phyloP scores from a whole-genome alignment of 37 sponge, comb jelly and placozoan species.

The Geodia barretti region DNA sequence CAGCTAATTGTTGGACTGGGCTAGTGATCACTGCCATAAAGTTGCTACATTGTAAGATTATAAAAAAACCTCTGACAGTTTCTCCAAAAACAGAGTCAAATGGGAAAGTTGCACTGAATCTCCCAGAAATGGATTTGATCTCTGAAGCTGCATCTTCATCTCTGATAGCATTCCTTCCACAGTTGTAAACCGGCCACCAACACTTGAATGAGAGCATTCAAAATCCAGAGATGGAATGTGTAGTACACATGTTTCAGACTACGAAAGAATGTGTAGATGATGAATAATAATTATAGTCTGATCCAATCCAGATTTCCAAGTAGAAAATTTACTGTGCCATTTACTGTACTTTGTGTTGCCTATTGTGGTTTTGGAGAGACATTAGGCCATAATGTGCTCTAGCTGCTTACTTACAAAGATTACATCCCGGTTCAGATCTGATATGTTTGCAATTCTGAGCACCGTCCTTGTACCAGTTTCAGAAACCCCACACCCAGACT shows the following conservation, averaged over 20 bases:
- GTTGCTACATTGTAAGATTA: too few species aligned
- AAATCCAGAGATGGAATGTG: slow-evolving; percentile 84
- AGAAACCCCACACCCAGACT: slow-evolving; percentile 82
- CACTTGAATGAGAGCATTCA: slow-evolving; percentile 65
- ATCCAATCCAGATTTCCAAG: neutral
- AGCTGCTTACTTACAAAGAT: slow-evolving; percentile 63
- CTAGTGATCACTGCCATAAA: too few species aligned
- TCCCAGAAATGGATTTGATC: slow-evolving; percentile 72
- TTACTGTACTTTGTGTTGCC: neutral
- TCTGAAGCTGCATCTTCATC: slow-evolving; percentile 67
- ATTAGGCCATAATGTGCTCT: neutral
- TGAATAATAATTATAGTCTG: neutral
- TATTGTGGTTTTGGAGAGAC: too few species aligned
- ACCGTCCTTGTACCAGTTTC: slow-evolving; percentile 73
- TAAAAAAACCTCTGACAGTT: slow-evolving; percentile 43
- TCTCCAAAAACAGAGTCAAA: slow-evolving; percentile 18
- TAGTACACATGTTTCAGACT: slow-evolving; percentile 84
- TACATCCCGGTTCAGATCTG: slow-evolving; percentile 87
- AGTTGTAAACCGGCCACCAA: slow-evolving; percentile 93
- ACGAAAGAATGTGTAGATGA: neutral
- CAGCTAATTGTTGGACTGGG: too few species aligned
- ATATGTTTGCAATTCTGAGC: slow-evolving; percentile 69
- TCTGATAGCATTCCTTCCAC: slow-evolving; percentile 87
- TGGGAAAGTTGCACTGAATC: slow-evolving; percentile 46
- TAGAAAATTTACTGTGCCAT: neutral